phyloP scores from a whole-genome alignment of 2,113 vertebrate genomes.

The Menidia beryllina region DNA sequence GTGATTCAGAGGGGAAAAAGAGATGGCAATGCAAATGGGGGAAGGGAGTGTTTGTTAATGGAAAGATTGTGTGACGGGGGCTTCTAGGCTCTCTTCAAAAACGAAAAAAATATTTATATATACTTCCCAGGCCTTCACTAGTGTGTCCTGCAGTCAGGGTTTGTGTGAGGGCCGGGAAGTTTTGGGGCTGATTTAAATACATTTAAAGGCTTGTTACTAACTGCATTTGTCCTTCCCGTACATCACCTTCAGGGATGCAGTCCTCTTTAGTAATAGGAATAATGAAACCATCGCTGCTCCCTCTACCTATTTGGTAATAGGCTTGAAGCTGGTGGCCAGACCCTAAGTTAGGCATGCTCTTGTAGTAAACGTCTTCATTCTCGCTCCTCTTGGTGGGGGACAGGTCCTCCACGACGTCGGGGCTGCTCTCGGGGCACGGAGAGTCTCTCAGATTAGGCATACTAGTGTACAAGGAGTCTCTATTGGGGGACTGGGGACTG shows the following conservation, averaged over 20 bases:
- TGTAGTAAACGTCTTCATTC: conserved; percentile 97
- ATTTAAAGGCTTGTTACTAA: conserved; percentile 98
- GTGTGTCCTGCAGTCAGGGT: conserved; percentile 56
- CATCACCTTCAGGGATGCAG: conserved; percentile 93
- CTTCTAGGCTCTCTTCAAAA: conserved; percentile 55
- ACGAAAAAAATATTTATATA: conserved; percentile 49
- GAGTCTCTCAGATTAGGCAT: conserved; percentile 99
- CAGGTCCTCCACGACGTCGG: conserved; percentile 90
- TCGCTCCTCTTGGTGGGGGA: conserved; percentile 94
- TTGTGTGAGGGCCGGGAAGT: conserved; percentile 40
- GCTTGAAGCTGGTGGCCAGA: conserved; percentile 93
- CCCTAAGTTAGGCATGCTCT: conserved; percentile 99
- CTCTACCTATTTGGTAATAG: conserved; percentile 97
- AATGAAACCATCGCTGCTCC: conserved; percentile 95
- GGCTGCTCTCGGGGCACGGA: conserved; percentile 92
- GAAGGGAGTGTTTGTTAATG: conserved; percentile 40
- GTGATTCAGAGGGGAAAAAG: conserved; percentile 34
- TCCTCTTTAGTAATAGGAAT: conserved; percentile 96
- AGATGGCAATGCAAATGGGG: conserved; percentile 39
- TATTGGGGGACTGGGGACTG: conserved; percentile 94
- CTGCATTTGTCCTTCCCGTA: conserved; percentile 99
- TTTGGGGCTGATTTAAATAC: conserved; percentile 80
- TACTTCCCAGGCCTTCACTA: conserved; percentile 43
- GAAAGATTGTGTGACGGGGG: conserved; percentile 51
- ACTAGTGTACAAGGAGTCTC: conserved; percentile 99